phyloP scores from a whole-genome alignment of 2,113 vertebrate species.

The Lucifuga dentata region DNA sequence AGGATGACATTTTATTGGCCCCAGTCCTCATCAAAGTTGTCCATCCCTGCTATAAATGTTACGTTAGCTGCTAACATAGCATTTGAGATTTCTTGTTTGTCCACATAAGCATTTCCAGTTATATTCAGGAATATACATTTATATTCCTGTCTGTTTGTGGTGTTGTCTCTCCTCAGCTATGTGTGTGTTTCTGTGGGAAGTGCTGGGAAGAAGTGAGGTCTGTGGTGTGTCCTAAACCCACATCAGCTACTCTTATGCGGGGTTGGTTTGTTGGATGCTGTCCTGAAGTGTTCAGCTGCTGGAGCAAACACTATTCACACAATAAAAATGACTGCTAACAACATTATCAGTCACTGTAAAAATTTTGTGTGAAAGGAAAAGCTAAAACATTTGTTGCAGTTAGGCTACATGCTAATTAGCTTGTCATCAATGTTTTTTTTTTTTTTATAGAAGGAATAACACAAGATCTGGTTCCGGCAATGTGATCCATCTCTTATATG shows the following conservation, averaged over 20 bases:
- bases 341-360: neutral
- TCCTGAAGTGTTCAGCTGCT: neutral
- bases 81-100: too few species aligned
- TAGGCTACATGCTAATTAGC: neutral
- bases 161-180: neutral
- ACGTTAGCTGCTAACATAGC: too few species aligned
- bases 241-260: conserved; percentile 23
- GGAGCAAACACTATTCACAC: neutral
- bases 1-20: too few species aligned
- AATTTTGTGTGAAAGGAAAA: neutral
- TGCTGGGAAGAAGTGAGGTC: conserved; percentile 14
- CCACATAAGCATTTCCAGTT: too few species aligned
- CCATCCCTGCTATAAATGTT: too few species aligned
- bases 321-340: conserved; percentile 13
- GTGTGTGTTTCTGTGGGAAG: conserved; percentile 20
- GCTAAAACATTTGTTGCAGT: conserved; percentile 1
- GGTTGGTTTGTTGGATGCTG: conserved; percentile 25
- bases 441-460: conserved; percentile 1
- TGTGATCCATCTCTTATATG: too few species aligned
- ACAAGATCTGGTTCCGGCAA: neutral
- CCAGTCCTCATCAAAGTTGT: too few species aligned
- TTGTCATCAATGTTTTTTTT: neutral
- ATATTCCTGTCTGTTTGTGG: neutral
- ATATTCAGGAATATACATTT: too few species aligned
- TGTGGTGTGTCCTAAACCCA: conserved; percentile 28